phyloP scores from a whole-genome alignment of 2,888 invertebrate species.

The Lysandra bellargus region DNA sequence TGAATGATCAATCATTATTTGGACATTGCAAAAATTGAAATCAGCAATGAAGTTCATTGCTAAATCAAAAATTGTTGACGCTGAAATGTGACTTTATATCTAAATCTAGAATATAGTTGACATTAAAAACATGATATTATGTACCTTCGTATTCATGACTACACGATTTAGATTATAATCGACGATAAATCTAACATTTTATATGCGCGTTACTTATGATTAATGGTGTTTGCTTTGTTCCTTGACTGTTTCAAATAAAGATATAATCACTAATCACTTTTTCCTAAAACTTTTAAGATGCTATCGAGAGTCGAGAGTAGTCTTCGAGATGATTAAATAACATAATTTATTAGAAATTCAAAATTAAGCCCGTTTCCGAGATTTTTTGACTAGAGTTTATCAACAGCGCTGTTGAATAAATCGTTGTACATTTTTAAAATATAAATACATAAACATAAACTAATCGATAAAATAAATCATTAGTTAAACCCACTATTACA shows the following conservation, averaged over 20 bases:
- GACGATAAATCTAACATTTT: conserved; percentile 16
- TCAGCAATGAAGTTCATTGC: background rate
- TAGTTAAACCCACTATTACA: background rate
- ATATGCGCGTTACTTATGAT: conserved; percentile 13
- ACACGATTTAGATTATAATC: conserved; percentile 13
- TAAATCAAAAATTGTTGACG: conserved; percentile 3
- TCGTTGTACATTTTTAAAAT: background rate
- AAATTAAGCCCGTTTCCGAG: background rate
- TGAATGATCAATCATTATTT: background rate
- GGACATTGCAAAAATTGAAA: background rate
- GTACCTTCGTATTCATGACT: conserved; percentile 8
- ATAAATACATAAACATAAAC: background rate
- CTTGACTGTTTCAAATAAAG: background rate
- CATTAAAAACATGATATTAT: conserved; percentile 5
- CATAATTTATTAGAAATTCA: background rate
- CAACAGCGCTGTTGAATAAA: background rate
- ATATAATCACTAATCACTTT: background rate
- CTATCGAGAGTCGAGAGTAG: background rate
- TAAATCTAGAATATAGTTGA: conserved; percentile 10
- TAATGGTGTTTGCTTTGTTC: conserved; percentile 20
- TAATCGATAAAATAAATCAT: background rate
- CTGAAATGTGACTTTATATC: background rate
- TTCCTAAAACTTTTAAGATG: background rate
- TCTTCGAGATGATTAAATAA: background rate
- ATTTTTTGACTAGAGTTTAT: background rate